A percentile compares a stretch with the other conserved stretches of the same genome.
Conservation (phyloP, 2,797 vertebrate species). For the Hydrophis major region DNA sequence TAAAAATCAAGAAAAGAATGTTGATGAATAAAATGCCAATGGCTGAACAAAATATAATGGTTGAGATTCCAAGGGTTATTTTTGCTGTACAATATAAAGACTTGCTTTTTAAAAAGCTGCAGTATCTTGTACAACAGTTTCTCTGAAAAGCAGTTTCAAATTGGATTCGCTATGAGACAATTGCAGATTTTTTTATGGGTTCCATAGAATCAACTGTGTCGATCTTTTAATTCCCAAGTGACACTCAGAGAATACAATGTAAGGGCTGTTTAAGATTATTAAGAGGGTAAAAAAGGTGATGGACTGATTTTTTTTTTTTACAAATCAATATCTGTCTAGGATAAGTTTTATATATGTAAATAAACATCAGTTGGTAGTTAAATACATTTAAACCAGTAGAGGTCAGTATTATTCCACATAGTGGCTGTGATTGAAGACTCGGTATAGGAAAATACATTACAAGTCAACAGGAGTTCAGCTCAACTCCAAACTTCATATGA, state of each 20-base stretch:
- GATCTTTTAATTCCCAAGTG: neutral
- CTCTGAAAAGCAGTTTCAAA: neutral
- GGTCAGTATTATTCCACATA: constrained; percentile 43
- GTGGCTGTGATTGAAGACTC: neutral
- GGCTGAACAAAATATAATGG: neutral
- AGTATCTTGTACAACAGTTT: no score
- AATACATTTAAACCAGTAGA: constrained; percentile 35
- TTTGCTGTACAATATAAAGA: neutral
- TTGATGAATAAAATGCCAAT: constrained; percentile 25
- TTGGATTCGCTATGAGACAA: neutral
- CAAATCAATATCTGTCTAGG: neutral
- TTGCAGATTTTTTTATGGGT: neutral
- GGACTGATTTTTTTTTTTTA: neutral
- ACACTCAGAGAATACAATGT: neutral
- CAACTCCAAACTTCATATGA: neutral
- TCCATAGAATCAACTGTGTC: neutral
- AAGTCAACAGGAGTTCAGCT: neutral
- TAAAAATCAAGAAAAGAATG: constrained; percentile 60
- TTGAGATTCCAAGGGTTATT: neutral
- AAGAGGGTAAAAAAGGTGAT: neutral
- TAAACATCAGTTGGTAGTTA: neutral
- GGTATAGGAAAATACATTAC: neutral
- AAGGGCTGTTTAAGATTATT: neutral
- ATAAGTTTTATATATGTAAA: neutral
- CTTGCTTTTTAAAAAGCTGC: neutral